These are phyloP conservation scores for Apostichopus japonicus DNA, from an alignment of 35 echinoderm and acorn worm genomes.

Conservation along the genomic window DNA sequence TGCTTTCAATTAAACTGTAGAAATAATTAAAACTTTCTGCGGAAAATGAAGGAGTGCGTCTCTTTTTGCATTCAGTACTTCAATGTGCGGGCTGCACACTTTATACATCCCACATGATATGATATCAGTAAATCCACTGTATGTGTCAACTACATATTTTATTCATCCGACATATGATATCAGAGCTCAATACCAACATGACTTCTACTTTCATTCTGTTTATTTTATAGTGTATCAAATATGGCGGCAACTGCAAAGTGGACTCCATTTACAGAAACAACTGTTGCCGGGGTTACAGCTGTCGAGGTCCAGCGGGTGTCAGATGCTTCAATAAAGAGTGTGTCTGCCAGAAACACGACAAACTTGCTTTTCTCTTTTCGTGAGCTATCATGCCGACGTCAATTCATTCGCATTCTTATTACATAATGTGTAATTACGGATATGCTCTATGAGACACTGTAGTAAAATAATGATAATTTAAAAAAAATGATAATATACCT, in stretches of 20 bases:
- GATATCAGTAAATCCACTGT: background rate
- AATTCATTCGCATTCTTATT: background rate
- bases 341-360: conserved; percentile 48
- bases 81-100: too few species aligned
- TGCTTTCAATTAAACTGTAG: too few species aligned
- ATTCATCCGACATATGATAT: background rate
- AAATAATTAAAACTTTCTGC: too few species aligned
- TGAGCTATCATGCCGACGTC: background rate
- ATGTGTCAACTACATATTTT: background rate
- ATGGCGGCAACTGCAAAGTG: conserved; percentile 18
- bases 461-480: too few species aligned
- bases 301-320: conserved; percentile 11
- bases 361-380: conserved; percentile 46
- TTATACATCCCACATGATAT: background rate
- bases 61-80: too few species aligned
- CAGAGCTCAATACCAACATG: background rate
- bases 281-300: conserved; percentile 37
- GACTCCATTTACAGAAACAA: conserved; percentile 58
- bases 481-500: too few species aligned
- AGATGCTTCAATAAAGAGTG: conserved; percentile 32
- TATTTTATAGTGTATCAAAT: conserved; percentile 33
- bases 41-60: too few species aligned
- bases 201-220: background rate
- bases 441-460: too few species aligned
- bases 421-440: background rate